A percentile compares a stretch with the other conserved stretches of the same genome.
Conservation (phyloP, 2,888 invertebrate genomes). For the Caenorhabditis zanzibari region DNA sequence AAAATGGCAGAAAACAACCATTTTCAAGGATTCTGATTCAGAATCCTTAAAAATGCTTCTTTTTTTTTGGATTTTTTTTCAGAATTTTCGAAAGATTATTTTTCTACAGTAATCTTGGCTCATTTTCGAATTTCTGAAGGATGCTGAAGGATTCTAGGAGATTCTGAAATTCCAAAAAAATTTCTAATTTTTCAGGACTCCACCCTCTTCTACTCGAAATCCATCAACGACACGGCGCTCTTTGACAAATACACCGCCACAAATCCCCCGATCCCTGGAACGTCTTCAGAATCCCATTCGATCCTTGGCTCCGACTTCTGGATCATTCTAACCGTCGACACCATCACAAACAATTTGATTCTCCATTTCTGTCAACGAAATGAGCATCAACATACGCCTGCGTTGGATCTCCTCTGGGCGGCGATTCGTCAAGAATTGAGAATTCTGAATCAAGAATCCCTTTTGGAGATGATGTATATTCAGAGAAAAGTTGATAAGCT, state of each 20-base stretch:
- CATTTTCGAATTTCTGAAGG: no score
- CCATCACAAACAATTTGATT: conserved; percentile 7
- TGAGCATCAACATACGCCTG: conserved; percentile 42
- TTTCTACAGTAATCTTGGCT: no score
- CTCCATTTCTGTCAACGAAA: conserved; percentile 72
- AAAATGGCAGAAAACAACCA: no score
- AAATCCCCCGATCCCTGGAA: background rate
- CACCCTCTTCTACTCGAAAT: conserved; percentile 39
- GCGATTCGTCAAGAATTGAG: conserved; percentile 58
- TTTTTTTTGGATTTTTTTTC: no score
- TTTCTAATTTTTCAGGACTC: background rate
- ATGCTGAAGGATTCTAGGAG: no score
- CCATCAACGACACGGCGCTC: conserved; percentile 25
- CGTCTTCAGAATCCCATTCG: background rate
- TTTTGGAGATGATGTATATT: conserved; percentile 74
- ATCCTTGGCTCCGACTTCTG: conserved; percentile 76
- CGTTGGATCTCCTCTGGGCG: conserved; percentile 51
- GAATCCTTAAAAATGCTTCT: no score
- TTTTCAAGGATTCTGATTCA: no score
- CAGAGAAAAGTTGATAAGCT: conserved; percentile 65
- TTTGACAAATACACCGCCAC: conserved; percentile 12
- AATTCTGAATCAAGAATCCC: conserved; percentile 72
- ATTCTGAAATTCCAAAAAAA: no score
- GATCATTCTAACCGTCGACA: conserved; percentile 75
- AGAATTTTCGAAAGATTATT: no score